Conservation (phyloP, 2,888 invertebrate species). For the Apamea monoglypha region DNA sequence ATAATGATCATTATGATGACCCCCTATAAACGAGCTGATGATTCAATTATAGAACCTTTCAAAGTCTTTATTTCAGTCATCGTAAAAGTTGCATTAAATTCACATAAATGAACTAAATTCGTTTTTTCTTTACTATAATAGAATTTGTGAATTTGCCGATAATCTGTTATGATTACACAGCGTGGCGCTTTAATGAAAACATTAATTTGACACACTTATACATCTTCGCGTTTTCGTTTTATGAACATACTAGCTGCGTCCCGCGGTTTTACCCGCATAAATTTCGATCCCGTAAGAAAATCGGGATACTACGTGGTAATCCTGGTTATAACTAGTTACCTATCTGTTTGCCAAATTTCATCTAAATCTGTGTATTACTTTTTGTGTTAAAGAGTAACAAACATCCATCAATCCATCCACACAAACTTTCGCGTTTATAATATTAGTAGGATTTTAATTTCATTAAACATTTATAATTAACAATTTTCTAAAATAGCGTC, state of each 20-base stretch:
- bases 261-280: too few relatives aligned
- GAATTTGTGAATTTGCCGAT: neutral
- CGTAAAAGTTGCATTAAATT: slow-evolving; percentile 43
- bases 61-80: slow-evolving; percentile 3
- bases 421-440: too few relatives aligned
- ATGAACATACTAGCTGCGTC: neutral
- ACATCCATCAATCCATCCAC: too few relatives aligned
- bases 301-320: too few relatives aligned
- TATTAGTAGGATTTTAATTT: too few relatives aligned
- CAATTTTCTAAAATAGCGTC: neutral
- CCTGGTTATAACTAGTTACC: too few relatives aligned
- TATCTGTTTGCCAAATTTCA: too few relatives aligned
- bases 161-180: neutral
- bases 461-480: too few relatives aligned
- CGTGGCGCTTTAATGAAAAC: neutral
- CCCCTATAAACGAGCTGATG: neutral
- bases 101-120: slow-evolving; percentile 5
- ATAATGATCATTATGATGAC: slow-evolving; percentile 19
- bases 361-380: too few relatives aligned
- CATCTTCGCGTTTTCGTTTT: neutral
- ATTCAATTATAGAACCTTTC: slow-evolving; percentile 16
- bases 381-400: too few relatives aligned
- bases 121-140: neutral
- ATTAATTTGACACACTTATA: too few relatives aligned
- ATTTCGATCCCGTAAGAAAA: too few relatives aligned